Percentiles rank a stretch among this genome's conserved stretches.
Conservation (phyloP, 2,888 invertebrate genomes). For the Caenorhabditis panamensis region DNA sequence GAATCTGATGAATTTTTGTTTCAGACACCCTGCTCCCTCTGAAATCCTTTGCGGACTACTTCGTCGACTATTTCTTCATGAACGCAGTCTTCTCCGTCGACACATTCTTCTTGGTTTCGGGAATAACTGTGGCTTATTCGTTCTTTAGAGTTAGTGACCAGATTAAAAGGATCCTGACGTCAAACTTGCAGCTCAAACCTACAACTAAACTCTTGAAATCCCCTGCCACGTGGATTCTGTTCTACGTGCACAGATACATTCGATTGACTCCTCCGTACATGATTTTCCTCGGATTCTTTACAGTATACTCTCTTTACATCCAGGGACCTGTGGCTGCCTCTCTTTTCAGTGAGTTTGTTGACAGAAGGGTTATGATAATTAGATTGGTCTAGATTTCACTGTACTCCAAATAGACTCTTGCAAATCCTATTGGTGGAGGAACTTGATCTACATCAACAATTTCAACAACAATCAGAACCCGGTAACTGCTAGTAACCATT, state of each 20-base stretch:
- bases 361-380: no score
- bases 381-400: conserved; percentile 50
- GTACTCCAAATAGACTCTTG: conserved; percentile 5
- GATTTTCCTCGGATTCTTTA: conserved; percentile 60
- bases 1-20: background rate
- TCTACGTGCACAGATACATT: conserved; percentile 72
- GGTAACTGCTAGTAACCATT: background rate
- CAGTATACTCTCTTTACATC: conserved; percentile 47
- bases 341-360: conserved; percentile 24
- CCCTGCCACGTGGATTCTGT: conserved; percentile 70
- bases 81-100: conserved; percentile 72
- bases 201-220: conserved; percentile 14
- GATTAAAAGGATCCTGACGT: background rate
- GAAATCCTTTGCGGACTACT: conserved; percentile 15
- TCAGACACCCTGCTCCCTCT: conserved; percentile 49
- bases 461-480: conserved; percentile 38
- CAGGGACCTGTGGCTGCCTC: conserved; percentile 52
- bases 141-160: conserved; percentile 62
- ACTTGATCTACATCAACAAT: conserved; percentile 74
- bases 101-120: conserved; percentile 72
- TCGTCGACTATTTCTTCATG: conserved; percentile 41
- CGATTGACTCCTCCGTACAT: conserved; percentile 62
- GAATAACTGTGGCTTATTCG: conserved; percentile 68
- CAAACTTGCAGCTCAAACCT: conserved; percentile 1
- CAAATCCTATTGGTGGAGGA: conserved; percentile 63